phyloP scores from a whole-genome alignment of 2,113 vertebrate species.

The Cryptomyrus ogoouensis region DNA sequence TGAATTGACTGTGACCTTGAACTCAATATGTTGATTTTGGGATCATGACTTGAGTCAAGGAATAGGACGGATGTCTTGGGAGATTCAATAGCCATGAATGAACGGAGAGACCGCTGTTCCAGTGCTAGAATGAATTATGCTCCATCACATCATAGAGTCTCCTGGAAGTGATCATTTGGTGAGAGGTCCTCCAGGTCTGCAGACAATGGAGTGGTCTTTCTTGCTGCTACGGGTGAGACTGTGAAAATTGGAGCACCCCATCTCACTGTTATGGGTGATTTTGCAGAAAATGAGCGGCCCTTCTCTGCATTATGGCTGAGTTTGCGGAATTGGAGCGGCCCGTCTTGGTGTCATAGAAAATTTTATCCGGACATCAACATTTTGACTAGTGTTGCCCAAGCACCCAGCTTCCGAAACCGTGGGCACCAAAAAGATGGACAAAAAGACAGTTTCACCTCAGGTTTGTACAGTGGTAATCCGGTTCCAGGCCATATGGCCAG shows the following conservation, averaged over 20 bases:
- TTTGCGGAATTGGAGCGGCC: neutral
- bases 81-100: neutral
- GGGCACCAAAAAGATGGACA: neutral
- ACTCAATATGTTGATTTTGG: neutral
- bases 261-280: neutral
- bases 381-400: neutral
- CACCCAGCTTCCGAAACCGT: neutral
- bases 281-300: neutral
- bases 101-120: neutral
- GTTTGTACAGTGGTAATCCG: neutral
- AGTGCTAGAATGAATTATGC: neutral
- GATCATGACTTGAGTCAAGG: neutral
- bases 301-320: neutral
- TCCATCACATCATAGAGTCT: neutral
- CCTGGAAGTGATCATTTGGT: neutral
- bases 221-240: neutral
- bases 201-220: neutral
- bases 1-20: neutral
- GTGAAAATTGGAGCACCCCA: neutral
- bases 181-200: neutral
- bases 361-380: neutral
- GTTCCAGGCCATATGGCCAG: neutral
- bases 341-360: neutral
- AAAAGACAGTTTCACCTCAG: constrained; percentile 4
- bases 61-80: neutral